A percentile compares a stretch with the other conserved stretches of the same genome.
These are phyloP conservation scores for Dolichomitus sp. DNA, from an alignment of 2,888 invertebrate genomes.

Conservation along the genomic window DNA sequence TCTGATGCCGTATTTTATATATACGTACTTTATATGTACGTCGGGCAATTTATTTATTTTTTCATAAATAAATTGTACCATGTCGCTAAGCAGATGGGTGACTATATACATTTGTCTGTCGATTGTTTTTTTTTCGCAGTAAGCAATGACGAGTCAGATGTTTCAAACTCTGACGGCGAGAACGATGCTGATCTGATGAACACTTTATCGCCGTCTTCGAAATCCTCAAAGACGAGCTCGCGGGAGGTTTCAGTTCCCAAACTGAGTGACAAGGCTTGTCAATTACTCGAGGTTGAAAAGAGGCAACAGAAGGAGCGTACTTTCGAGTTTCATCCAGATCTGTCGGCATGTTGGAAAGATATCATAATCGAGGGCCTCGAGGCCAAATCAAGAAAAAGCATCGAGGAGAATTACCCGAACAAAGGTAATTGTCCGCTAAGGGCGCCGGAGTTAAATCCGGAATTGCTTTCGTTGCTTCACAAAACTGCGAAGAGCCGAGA, in stretches of 20 bases:
- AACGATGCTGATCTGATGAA: slow-evolving; percentile 28
- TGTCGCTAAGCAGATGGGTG: background rate
- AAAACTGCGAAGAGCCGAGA: slow-evolving; percentile 38
- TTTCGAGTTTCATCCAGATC: slow-evolving; percentile 38
- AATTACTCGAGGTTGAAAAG: slow-evolving; percentile 45
- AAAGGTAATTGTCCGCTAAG: background rate
- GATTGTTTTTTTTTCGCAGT: slow-evolving; percentile 9
- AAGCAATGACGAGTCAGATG: slow-evolving; percentile 1
- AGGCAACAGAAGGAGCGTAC: slow-evolving; percentile 20
- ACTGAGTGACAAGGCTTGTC: slow-evolving; percentile 5
- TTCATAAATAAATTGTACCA: background rate
- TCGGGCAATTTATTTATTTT: background rate
- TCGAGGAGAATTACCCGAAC: slow-evolving; percentile 32
- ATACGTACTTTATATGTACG: background rate
- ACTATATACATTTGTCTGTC: slow-evolving; percentile 34
- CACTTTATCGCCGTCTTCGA: background rate
- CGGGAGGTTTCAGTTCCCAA: slow-evolving; percentile 7
- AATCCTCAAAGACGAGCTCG: slow-evolving; percentile 27
- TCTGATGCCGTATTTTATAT: background rate
- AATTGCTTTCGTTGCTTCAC: slow-evolving; percentile 10
- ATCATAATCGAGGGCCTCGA: slow-evolving; percentile 20
- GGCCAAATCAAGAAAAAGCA: background rate
- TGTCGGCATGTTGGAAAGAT: slow-evolving; percentile 41
- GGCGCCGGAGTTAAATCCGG: slow-evolving; percentile 28
- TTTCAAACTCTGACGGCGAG: slow-evolving; percentile 24